Conservation (phyloP, 1,140 invertebrate species). For the Chymomyza costata region DNA sequence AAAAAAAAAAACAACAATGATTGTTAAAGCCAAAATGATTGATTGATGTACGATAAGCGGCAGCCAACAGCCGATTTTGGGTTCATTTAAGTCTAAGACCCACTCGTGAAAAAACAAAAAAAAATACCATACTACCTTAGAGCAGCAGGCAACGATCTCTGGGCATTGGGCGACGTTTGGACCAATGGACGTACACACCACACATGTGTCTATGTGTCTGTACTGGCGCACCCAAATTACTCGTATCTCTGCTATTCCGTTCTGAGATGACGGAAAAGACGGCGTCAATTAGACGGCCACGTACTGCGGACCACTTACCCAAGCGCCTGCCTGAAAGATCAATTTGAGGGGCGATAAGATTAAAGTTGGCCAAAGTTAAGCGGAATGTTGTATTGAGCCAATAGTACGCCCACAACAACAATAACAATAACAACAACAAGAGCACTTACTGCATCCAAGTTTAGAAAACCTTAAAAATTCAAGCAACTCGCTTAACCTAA, state of each 20-base stretch:
- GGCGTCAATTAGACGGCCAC: not conserved
- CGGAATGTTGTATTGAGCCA: conserved; percentile 33
- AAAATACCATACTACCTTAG: conserved; percentile 8
- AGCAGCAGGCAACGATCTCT: conserved; percentile 18
- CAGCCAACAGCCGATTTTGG: conserved; percentile 2
- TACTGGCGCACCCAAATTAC: conserved; percentile 39
- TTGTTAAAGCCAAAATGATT: conserved; percentile 43
- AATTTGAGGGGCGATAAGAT: conserved; percentile 54
- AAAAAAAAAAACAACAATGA: conserved; percentile 16
- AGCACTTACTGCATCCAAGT: too few species aligned
- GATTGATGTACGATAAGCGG: conserved; percentile 53
- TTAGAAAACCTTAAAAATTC: too few species aligned
- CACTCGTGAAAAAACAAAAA: conserved; percentile 12
- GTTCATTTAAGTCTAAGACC: conserved; percentile 1
- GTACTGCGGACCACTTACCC: conserved; percentile 32
- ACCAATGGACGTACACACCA: too few species aligned
- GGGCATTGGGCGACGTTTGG: too few species aligned
- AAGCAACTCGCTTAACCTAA: too few species aligned
- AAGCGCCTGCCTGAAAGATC: conserved; percentile 33
- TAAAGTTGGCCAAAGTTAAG: conserved; percentile 53
- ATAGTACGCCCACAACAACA: conserved; percentile 28
- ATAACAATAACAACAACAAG: too few species aligned
- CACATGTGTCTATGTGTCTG: conserved; percentile 22
- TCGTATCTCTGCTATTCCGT: conserved; percentile 31
- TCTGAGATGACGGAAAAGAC: conserved; percentile 3